Conservation (phyloP, 1,140 invertebrate species). For the Neuroterus valhalla region DNA sequence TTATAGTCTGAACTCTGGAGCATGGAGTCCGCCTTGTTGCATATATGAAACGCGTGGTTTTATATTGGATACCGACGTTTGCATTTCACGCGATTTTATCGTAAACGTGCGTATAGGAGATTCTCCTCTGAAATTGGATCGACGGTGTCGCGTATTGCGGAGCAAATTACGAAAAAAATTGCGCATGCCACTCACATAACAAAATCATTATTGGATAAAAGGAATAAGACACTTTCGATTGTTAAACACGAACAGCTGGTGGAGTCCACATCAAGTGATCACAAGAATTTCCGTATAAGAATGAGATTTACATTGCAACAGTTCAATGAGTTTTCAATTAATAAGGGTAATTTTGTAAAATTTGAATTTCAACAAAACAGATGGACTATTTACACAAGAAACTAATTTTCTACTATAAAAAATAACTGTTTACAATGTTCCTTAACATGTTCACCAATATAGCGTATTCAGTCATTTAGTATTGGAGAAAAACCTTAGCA, state of each 20-base stretch:
- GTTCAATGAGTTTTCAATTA: too few species aligned
- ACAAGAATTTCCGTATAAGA: too few species aligned
- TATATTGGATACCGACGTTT: constrained; percentile 15
- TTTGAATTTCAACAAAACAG: too few species aligned
- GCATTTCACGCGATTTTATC: neutral
- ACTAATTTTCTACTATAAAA: too few species aligned
- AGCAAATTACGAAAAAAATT: constrained; percentile 8
- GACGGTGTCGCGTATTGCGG: constrained; percentile 8
- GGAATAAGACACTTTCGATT: neutral
- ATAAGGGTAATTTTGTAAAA: too few species aligned
- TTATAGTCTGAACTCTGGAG: neutral
- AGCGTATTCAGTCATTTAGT: too few species aligned
- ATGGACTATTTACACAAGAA: too few species aligned
- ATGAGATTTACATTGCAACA: too few species aligned
- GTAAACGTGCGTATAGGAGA: constrained; percentile 22
- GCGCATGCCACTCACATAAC: constrained; percentile 7
- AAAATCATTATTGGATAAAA: neutral
- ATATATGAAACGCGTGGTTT: constrained; percentile 19
- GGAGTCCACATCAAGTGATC: too few species aligned
- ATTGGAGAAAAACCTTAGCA: too few species aligned
- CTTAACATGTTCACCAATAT: too few species aligned
- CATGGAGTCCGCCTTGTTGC: constrained; percentile 15
- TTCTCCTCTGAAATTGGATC: constrained; percentile 28
- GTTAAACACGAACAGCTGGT: neutral
- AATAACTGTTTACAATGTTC: too few species aligned